phyloP scores from a whole-genome alignment of 2,797 vertebrate genomes.

The Hippopotamyrus pictus region DNA sequence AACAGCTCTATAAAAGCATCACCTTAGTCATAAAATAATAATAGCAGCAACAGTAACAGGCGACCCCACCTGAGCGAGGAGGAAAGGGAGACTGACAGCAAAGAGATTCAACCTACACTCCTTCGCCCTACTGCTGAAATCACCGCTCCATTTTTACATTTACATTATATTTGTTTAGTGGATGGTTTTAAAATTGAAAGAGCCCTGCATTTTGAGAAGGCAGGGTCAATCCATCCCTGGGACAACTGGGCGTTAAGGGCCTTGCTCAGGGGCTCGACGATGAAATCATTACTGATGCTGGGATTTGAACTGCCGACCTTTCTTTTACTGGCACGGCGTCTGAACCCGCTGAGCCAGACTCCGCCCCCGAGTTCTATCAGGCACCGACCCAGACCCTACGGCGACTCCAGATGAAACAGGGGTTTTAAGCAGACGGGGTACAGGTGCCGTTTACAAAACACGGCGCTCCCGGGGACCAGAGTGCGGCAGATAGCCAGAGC shows the following conservation, averaged over 20 bases:
- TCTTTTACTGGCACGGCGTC: neutral
- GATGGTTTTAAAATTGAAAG: neutral
- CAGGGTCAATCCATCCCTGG: neutral
- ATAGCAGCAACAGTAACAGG: neutral
- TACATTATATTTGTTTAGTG: neutral
- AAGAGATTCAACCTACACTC: neutral
- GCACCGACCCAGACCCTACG: neutral
- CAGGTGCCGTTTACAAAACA: neutral
- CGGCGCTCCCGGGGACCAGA: neutral
- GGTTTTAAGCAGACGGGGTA: neutral
- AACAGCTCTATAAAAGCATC: neutral
- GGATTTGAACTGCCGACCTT: neutral
- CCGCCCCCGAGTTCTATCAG: neutral
- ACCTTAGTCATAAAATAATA: conserved; percentile 3
- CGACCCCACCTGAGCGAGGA: neutral
- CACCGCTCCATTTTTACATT: neutral
- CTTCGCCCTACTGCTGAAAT: neutral
- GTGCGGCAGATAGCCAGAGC: neutral
- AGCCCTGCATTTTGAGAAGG: neutral
- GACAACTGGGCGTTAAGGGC: neutral
- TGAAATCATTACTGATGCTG: neutral
- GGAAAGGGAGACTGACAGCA: neutral
- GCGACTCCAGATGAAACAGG: neutral
- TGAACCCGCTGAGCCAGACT: neutral
- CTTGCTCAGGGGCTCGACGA: neutral